Evolutionary conservation across 1,140 invertebrate species (phyloP), one percentile per base, ranked within the genome.

Genomic region (Aphelinus certus): DNA sequence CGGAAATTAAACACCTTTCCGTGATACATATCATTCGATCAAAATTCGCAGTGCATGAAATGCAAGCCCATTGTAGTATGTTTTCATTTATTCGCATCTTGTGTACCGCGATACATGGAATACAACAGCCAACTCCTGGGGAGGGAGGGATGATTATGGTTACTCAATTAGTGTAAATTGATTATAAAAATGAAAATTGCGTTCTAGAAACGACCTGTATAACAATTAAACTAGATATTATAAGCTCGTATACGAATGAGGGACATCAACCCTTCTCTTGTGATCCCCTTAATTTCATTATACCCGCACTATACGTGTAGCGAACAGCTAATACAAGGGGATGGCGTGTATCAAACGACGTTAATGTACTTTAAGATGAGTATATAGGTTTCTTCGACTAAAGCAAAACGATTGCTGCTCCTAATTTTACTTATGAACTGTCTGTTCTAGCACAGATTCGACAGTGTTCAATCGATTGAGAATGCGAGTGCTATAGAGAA

Each of bases 281-380:
- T 61, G 60, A 49, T 53, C 7, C 1, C 48, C 57, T 61, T 70
- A 70, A 70, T 61, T 60, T 53, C 48, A 51, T 70, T 61, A 70
- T 56, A 26, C 26, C 26, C 43, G 43, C 53, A 42, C 26, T 26
- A 26, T 26, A 26, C 26, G 26, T 26, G 26, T 26, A 26, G 47
- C 6, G 9, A 7, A 10, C 10, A 64, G 47, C 46, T 6, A 64
- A n/a, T 64, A 6, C 10, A 49, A 7, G n/a, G n/a, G 26, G 26
- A 26, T 26, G 26, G 26, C 26, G 26, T 26, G 51, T 53, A 51
- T 6, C 1, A 65, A 65, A 1, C 3, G 49, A 7, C 3, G 7
- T 4, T 65, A 65, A 65, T 65, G 48, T 26, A 53, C 47, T 65
- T 51, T 48, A 63, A 63, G 48, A 63, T 47, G 46, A 63, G n/a